Conservation (phyloP, 2,113 vertebrate species). For the Onychostoma macrolepis region DNA sequence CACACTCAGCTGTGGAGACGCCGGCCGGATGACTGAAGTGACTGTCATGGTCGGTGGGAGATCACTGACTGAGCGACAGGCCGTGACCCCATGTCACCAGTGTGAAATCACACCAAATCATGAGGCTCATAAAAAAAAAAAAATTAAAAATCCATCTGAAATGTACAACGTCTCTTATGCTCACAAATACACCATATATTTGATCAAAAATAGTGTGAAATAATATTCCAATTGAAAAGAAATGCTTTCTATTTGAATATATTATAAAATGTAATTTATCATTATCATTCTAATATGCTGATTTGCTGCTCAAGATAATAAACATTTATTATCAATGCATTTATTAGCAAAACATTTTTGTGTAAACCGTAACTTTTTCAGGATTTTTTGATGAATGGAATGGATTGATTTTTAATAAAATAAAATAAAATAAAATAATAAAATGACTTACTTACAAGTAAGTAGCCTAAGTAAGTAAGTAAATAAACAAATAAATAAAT, state of each 20-base stretch:
- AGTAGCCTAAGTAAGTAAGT: no score
- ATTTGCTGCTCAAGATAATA: no score
- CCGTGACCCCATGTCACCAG: conserved; percentile 14
- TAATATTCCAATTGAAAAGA: neutral
- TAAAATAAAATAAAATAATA: no score
- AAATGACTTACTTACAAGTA: no score
- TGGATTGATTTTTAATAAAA: no score
- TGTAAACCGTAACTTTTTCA: no score
- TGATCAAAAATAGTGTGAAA: neutral
- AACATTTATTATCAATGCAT: no score
- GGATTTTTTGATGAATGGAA: no score
- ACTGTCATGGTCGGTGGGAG: neutral
- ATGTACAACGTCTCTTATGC: neutral
- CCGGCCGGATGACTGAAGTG: conserved; percentile 29
- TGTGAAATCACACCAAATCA: neutral
- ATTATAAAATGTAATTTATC: neutral
- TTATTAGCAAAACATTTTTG: no score
- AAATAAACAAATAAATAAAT: no score
- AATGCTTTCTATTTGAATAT: neutral
- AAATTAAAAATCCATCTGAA: no score
- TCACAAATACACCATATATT: neutral
- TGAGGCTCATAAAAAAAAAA: neutral
- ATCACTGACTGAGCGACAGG: neutral
- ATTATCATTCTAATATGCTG: neutral
- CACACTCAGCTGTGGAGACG: conserved; percentile 47